Percentiles rank a stretch among this genome's conserved stretches.
Evolutionary conservation across 1,140 invertebrate genomes (phyloP).

Genomic region (Aphelinus atriplicis): DNA sequence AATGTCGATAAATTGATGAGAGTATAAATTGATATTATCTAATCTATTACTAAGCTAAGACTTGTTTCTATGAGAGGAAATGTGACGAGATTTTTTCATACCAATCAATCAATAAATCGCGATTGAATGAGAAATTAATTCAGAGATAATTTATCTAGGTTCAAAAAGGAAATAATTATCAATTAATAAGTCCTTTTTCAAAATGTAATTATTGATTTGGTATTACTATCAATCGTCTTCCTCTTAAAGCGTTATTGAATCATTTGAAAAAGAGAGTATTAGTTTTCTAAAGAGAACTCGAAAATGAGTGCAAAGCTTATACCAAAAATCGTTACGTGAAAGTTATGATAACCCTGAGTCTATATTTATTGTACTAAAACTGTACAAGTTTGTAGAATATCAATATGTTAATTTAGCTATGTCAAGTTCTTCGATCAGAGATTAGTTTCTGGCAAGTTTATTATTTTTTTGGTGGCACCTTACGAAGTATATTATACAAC

Average conservation of each 20-base stretch:
- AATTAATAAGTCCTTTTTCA: too few relatives aligned
- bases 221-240: slow-evolving; percentile 33
- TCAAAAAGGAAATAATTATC: background rate
- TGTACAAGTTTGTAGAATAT: slow-evolving; percentile 21
- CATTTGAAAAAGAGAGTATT: slow-evolving; percentile 24
- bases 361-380: slow-evolving; percentile 24
- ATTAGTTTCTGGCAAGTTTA: slow-evolving; percentile 22
- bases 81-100: slow-evolving; percentile 32
- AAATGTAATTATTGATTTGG: slow-evolving; percentile 3
- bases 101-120: slow-evolving; percentile 23
- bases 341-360: slow-evolving; percentile 28
- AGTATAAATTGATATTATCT: slow-evolving; percentile 30
- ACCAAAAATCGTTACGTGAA: slow-evolving; percentile 21
- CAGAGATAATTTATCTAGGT: too few relatives aligned
- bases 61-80: slow-evolving; percentile 31
- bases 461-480: slow-evolving; percentile 30
- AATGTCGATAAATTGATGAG: background rate
- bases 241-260: slow-evolving; percentile 35
- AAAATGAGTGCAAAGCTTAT: slow-evolving; percentile 28
- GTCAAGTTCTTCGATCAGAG: background rate
- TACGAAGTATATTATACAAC: slow-evolving; percentile 28
- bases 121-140: background rate
- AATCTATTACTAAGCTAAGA: slow-evolving; percentile 23
- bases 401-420: slow-evolving; percentile 16
- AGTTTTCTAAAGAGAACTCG: slow-evolving; percentile 17